Evolutionary conservation across 2,888 invertebrate genomes (phyloP), one percentile per base, ranked within the genome.

Genomic region (Trissolcus japonicus): DNA sequence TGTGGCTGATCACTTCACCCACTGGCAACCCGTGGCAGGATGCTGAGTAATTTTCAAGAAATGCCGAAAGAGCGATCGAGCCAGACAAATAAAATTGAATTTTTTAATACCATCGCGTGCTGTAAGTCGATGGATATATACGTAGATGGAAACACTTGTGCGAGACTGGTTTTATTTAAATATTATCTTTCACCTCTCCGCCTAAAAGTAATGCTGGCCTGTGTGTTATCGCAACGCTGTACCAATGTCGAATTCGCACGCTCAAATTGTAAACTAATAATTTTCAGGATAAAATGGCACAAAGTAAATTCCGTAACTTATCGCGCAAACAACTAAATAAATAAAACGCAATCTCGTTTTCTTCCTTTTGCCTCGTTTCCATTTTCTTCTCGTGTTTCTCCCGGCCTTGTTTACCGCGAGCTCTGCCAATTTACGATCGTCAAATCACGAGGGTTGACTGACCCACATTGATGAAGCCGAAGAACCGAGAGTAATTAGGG

Each of bases 181-280:
- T 60, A 68, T 68, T 59, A 68, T 68, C 67, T 59, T 67, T 9
- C 57, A 41, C 55, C 35, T 54, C 53, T 54, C 54, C 14, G n/a
- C 41, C 41, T 50, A 35, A 53, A 57, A 51, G 66, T 50, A 67
- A 59, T 46, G 41, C 66, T 46, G 46, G 65, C 2, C 48, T 40
- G 62, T 35, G 35, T 29, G 55, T 65, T 65, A 66, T 66, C 56
- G 66, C 43, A 17, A 43, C n/a, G 41, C 16, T 63, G 50, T 41
- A 40, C 21, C 14, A 41, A 46, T 40, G 50, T 56, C 56, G 16
- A 40, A 62, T 51, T 62, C 53, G 61, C 61, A 40, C 51, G 61
- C 61, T 65, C 21, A 65, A 65, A 66, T 50, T 66, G 66, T 66
- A 66, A 66, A 66, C 66, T 56, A 66, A 66, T 66, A 66, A 66